These are phyloP conservation scores for Drosophila mimica DNA, from an alignment of 2,888 invertebrate species.

Conservation along the genomic window DNA sequence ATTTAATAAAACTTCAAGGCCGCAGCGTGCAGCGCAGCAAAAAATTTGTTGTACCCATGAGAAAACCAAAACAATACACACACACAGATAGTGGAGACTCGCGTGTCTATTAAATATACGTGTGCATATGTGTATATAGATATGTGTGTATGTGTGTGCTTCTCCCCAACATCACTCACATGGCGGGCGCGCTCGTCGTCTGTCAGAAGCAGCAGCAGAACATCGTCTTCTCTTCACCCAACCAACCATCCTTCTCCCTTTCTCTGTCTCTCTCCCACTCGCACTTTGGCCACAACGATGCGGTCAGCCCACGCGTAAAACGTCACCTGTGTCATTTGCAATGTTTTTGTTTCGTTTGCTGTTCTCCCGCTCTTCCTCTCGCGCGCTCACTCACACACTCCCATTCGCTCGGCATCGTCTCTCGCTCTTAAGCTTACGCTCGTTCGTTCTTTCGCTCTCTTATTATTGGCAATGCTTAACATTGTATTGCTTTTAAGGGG, in stretches of 20 bases:
- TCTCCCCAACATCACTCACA: slow-evolving; percentile 55
- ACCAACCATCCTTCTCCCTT: background rate
- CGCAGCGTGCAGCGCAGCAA: slow-evolving; percentile 66
- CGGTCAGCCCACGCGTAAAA: slow-evolving; percentile 63
- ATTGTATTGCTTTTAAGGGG: slow-evolving; percentile 32
- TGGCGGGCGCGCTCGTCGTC: slow-evolving; percentile 49
- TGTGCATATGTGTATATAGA: slow-evolving; percentile 19
- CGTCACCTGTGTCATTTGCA: slow-evolving; percentile 80
- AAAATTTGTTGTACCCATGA: slow-evolving; percentile 62
- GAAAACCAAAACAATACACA: slow-evolving; percentile 66
- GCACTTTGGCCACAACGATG: slow-evolving; percentile 14
- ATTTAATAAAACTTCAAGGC: slow-evolving; percentile 79
- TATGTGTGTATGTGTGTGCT: slow-evolving; percentile 21
- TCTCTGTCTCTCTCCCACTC: background rate
- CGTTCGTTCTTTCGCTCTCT: slow-evolving; percentile 4
- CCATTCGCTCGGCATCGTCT: background rate
- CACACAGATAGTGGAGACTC: slow-evolving; percentile 12
- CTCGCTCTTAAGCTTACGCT: slow-evolving; percentile 8
- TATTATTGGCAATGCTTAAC: slow-evolving; percentile 15
- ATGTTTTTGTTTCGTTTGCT: slow-evolving; percentile 68
- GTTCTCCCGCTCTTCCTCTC: slow-evolving; percentile 15
- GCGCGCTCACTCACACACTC: slow-evolving; percentile 3
- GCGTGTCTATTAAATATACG: slow-evolving; percentile 19
- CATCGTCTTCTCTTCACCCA: slow-evolving; percentile 1
- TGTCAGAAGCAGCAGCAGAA: slow-evolving; percentile 40